Conservation (phyloP, 37 sponge, comb jelly and placozoan species). For the Cliona cf. orientalis region DNA sequence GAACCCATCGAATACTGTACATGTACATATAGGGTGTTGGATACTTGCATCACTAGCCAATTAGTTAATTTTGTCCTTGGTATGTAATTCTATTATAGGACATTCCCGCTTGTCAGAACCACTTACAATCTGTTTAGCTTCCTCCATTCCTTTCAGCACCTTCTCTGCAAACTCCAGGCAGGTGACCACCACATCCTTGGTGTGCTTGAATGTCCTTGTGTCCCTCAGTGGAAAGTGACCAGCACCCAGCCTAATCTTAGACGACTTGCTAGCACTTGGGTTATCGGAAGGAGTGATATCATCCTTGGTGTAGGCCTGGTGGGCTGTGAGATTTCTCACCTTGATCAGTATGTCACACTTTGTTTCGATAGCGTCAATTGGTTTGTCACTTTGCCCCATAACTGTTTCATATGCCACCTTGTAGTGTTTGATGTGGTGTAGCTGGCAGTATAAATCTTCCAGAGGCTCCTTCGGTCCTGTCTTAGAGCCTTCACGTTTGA, state of each 20-base stretch:
- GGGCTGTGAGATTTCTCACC: not conserved
- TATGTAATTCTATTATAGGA: too few relatives aligned
- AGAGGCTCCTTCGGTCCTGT: not conserved
- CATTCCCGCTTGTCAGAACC: too few relatives aligned
- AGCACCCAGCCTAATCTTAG: not conserved
- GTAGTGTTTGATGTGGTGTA: too few relatives aligned
- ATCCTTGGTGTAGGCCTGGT: not conserved
- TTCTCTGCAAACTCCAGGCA: not conserved
- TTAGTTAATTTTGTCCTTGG: too few relatives aligned
- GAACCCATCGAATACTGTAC: too few relatives aligned
- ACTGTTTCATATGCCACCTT: too few relatives aligned
- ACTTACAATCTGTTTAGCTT: too few relatives aligned
- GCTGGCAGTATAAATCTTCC: not conserved
- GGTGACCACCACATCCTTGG: not conserved
- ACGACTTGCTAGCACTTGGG: not conserved
- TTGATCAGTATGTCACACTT: not conserved
- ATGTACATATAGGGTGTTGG: too few relatives aligned
- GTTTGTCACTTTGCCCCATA: too few relatives aligned
- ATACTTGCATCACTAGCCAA: too few relatives aligned
- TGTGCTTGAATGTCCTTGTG: not conserved
- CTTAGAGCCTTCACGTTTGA: not conserved
- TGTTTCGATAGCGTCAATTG: too few relatives aligned
- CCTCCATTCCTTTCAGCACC: not conserved
- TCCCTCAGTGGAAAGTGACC: not conserved
- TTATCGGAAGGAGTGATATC: not conserved